Base-by-base conservation (phyloP, 2,797 vertebrate genomes). In the Sebastes steindachneri region DNA sequence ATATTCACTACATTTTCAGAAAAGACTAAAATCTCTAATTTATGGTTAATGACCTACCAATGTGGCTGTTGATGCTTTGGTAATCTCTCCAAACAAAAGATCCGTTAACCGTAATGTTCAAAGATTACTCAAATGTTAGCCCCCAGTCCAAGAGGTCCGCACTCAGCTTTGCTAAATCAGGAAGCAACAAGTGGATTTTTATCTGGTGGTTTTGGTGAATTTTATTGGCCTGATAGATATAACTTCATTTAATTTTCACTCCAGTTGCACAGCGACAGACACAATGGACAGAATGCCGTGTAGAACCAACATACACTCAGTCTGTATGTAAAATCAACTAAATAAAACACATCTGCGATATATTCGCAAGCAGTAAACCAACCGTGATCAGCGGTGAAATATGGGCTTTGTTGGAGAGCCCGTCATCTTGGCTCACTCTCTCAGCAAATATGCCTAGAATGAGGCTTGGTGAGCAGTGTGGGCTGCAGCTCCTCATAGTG, bases 381-480 rank as follows among this genome's bases (percentile, higher is more conserved):
- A 26, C 37, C 29, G 7, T n/a, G 3, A 14, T 79, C 33, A 8
- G 33, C 8, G 7, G 12, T 75, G n/a, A 72, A 57, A 29, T 23
- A 21, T 64, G 63, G 53, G 66, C 33, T 26, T 80, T 67, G 55
- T 14, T n/a, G 12, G 26, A n/a, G 28, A 55, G 35, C 69, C 69
- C 0, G 1, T 29, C 14, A 2, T 29, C 37, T 45, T 62, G 71
- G 54, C 67, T 92, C 19, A 3, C 65, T n/a, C 51, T 75, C 58
- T 53, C 23, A 21, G 63, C 23, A 88, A 76, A 66, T 76, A 80
- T 86, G 76, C 26, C 35, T 65, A 78, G 86, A 91, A 86, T 86
- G 86, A 84, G 68, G 76, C 58, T 54, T 35, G 79, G 82, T 85
- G 0, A 45, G 57, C 75, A 1, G 62, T 8, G 82, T 83, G 85